A percentile compares a stretch with the other conserved stretches of the same genome.
Conservation (phyloP, 1,140 invertebrate genomes). For the Papilio helenus region DNA sequence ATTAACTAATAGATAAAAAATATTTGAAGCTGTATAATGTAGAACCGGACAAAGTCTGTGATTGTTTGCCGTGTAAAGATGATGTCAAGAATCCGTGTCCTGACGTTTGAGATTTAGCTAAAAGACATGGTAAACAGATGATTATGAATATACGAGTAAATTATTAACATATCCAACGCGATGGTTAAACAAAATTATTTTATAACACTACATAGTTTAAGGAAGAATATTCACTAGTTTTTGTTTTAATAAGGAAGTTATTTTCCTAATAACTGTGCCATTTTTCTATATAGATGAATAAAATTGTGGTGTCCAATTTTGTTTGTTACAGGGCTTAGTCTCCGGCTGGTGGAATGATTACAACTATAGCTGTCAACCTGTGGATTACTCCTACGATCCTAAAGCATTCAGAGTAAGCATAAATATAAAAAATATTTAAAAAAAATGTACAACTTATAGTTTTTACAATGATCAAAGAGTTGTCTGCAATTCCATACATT, state of each 20-base stretch:
- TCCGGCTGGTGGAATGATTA: constrained; percentile 89
- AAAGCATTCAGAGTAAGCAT: constrained; percentile 89
- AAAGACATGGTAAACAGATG: neutral
- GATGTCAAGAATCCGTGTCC: constrained; percentile 25
- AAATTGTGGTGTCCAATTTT: neutral
- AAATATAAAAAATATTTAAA: constrained; percentile 43
- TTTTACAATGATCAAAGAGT: neutral
- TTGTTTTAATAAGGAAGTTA: too few species aligned
- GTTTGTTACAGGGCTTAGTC: constrained; percentile 69
- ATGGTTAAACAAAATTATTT: neutral
- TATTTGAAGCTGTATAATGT: neutral
- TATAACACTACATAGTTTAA: neutral
- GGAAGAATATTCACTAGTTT: too few species aligned
- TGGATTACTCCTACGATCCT: constrained; percentile 90
- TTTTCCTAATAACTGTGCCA: too few species aligned
- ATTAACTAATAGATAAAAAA: neutral
- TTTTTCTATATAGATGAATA: too few species aligned
- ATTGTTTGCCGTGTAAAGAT: constrained; percentile 26
- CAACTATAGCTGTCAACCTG: constrained; percentile 92
- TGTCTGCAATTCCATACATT: too few species aligned
- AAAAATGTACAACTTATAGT: neutral
- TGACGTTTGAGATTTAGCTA: constrained; percentile 5
- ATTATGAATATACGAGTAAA: constrained; percentile 3
- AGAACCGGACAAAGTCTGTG: neutral
- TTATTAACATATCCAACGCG: neutral